phyloP scores from a whole-genome alignment of 2,797 vertebrate species.

The Microctenopoma lineatum region DNA sequence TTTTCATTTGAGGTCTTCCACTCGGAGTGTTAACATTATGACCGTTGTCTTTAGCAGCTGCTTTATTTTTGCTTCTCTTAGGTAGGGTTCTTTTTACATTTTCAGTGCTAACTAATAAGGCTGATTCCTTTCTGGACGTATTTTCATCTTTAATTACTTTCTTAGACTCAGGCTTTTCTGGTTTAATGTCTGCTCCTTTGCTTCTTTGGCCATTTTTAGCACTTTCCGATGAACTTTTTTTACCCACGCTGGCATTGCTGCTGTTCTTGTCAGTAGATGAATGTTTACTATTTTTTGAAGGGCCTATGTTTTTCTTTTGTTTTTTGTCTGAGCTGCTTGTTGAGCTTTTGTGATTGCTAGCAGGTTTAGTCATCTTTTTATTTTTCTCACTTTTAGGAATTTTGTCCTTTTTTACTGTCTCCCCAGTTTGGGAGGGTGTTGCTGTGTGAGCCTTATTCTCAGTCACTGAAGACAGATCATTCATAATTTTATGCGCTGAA shows the following conservation, averaged over 20 bases:
- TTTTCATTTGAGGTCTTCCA: conserved; percentile 68
- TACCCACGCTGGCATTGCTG: conserved; percentile 52
- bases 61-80: conserved; percentile 52
- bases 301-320: conserved; percentile 39
- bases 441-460: conserved; percentile 35
- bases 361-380: conserved; percentile 49
- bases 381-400: conserved; percentile 37
- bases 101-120: conserved; percentile 44
- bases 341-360: conserved; percentile 49
- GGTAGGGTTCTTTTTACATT: conserved; percentile 39
- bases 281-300: conserved; percentile 50
- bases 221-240: conserved; percentile 71
- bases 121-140: conserved; percentile 36
- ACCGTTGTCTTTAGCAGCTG: conserved; percentile 55
- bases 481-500: conserved; percentile 38
- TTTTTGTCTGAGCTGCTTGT: conserved; percentile 59
- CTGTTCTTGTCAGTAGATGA: conserved; percentile 61
- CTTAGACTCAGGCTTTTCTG: conserved; percentile 50
- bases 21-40: conserved; percentile 71
- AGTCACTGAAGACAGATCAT: conserved; percentile 40
- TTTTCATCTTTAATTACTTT: conserved; percentile 49
- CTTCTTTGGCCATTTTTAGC: conserved; percentile 53
- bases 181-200: conserved; percentile 47
- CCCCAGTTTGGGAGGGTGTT: conserved; percentile 26
- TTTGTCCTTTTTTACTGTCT: conserved; percentile 36